Evolutionary conservation across 1,140 invertebrate species (phyloP).

Genomic region (Gryllus bimaculatus): DNA sequence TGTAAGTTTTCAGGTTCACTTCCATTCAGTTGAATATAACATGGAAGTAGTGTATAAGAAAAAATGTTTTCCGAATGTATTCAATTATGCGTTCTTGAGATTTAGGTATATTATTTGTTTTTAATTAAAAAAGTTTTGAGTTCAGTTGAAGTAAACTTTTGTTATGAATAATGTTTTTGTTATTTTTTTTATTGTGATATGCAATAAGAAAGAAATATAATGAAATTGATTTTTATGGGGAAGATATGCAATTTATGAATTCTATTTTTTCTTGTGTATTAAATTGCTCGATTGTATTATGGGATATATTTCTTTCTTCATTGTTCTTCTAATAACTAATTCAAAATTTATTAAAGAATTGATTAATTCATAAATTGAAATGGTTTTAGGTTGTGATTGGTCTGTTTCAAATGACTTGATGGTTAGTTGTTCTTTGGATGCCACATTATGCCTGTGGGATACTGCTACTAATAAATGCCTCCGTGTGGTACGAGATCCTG

Average conservation of each 20-base stretch:
- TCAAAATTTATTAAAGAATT: background rate
- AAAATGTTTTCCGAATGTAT: no score
- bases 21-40: background rate
- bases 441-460: conserved; percentile 67
- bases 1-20: conserved; percentile 35
- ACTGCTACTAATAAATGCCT: conserved; percentile 49
- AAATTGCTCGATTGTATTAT: background rate
- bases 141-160: no score
- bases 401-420: conserved; percentile 77
- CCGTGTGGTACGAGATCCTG: conserved; percentile 52
- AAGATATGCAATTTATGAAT: no score
- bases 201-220: no score
- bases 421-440: conserved; percentile 66
- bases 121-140: no score
- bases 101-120: no score
- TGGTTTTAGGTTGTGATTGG: conserved; percentile 63
- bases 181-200: no score
- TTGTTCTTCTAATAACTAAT: background rate
- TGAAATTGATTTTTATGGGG: no score
- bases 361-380: background rate
- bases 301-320: background rate
- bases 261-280: no score
- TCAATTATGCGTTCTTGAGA: no score
- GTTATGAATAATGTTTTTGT: no score
- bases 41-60: background rate